A percentile compares a stretch with the other conserved stretches of the same genome.
phyloP scores from a whole-genome alignment of 1,140 invertebrate genomes.

The Leptinotarsa lineolata region DNA sequence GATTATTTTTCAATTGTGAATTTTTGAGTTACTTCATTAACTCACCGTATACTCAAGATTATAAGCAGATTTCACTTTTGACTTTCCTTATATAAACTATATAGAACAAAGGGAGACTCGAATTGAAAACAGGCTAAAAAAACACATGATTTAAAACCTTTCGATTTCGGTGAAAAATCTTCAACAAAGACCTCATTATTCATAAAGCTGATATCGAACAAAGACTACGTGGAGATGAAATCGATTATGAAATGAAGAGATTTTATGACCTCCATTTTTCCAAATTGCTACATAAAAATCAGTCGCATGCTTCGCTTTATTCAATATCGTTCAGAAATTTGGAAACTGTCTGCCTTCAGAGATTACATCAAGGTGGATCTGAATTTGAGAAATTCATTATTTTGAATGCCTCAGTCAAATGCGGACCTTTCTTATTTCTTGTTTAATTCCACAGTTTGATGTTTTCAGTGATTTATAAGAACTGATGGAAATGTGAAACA shows the following conservation, averaged over 20 bases:
- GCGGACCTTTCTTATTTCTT: background rate
- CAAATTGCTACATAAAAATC: conserved; percentile 17
- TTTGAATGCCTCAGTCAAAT: conserved; percentile 3
- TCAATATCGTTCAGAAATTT: conserved; percentile 6
- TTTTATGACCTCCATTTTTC: conserved; percentile 17
- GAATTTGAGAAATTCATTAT: conserved; percentile 10
- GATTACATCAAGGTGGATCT: conserved; percentile 2
- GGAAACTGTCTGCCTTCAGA: background rate
- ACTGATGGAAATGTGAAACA: too few relatives aligned
- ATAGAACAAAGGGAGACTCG: too few relatives aligned
- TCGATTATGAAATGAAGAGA: conserved; percentile 19
- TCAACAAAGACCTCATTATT: too few relatives aligned
- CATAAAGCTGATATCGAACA: conserved; percentile 9
- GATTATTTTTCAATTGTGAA: too few relatives aligned
- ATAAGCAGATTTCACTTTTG: too few relatives aligned
- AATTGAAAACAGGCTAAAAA: too few relatives aligned
- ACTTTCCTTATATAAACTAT: too few relatives aligned
- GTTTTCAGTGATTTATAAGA: background rate
- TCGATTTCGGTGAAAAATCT: background rate
- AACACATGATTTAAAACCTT: background rate
- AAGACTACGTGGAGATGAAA: background rate
- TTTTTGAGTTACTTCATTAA: too few relatives aligned
- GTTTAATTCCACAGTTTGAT: background rate
- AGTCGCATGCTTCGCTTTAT: background rate
- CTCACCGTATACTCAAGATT: too few relatives aligned